Conservation (phyloP, 2,888 invertebrate genomes). For the Acanthopleura granulata region DNA sequence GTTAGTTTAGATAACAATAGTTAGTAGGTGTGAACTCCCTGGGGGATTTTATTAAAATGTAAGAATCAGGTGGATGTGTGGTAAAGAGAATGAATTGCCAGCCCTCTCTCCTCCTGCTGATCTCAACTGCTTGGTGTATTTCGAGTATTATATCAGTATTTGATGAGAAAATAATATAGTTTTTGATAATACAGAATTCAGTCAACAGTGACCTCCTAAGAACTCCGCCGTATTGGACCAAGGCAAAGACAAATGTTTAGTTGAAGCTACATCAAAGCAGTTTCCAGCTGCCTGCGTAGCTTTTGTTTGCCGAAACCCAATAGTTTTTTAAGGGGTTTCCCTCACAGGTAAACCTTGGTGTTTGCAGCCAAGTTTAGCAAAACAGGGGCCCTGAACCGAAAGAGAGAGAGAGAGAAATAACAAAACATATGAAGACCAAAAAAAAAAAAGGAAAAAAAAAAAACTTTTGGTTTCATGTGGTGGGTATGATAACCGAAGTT, state of each 20-base stretch:
- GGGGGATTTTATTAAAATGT: too few species aligned
- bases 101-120: not conserved
- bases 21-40: too few species aligned
- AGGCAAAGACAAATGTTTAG: not conserved
- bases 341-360: not conserved
- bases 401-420: too few species aligned
- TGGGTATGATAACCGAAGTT: too few species aligned
- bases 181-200: not conserved
- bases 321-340: not conserved
- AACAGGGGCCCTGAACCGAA: too few species aligned
- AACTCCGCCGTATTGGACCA: not conserved
- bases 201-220: not conserved
- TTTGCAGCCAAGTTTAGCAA: not conserved
- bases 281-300: not conserved
- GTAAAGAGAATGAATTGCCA: not conserved
- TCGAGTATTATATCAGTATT: slow-evolving; percentile 5
- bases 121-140: not conserved
- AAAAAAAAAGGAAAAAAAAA: too few species aligned
- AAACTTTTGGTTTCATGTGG: too few species aligned
- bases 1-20: too few species aligned
- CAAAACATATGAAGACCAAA: too few species aligned
- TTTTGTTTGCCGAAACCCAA: not conserved
- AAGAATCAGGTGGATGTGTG: too few species aligned
- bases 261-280: not conserved
- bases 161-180: slow-evolving; percentile 9